Evolutionary conservation across 2,797 vertebrate species (phyloP), one percentile per base, ranked within the genome.

Genomic region (Apogon hyalosoma): DNA sequence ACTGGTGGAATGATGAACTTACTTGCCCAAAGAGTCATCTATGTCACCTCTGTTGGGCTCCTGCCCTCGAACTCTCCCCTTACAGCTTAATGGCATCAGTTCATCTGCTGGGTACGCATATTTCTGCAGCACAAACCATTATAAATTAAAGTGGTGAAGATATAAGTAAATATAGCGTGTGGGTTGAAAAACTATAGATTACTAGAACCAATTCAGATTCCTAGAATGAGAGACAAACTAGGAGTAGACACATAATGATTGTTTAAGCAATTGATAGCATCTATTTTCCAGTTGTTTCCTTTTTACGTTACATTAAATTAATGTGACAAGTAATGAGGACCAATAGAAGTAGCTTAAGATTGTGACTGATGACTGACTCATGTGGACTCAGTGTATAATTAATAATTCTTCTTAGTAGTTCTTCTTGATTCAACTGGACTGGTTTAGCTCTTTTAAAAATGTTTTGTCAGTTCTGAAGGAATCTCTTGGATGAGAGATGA

Each of bases 61-160:
- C 83, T 92, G 80, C 16, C 94, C 95, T 0, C 95, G 92, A 11
- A 95, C 93, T 72, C 94, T 87, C 6, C 95, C 94, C 69, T 83
- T 91, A 82, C 95, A 95, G 88, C 94, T 95, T 5, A 95, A 83
- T 12, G 94, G 95, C 95, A 95, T 95, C 66, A 95, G 84, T 87
- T 95, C 95, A 6, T 95, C 94, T 1, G 94, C 94, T 69, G 95
- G 95, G 75, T 95, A 95, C n/a, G 94, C 94, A 60, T 94, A 86
- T 90, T 94, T 94, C 95, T 95, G 86, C 56, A 80, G 66, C 24
- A 71, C 49, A 79, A 79, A 58, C 40, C 59, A 59, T 28, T 49
- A 19, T 16, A n/a, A 54, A 6, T 2, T 46, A 43, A 7, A 7
- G 31, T 6, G 4, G 28, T 8, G 5, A 2, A 31, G 28, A 36